A percentile compares a stretch with the other conserved stretches of the same genome.
phyloP scores from a whole-genome alignment of 2,113 vertebrate species.

The Oceanodroma tethys region DNA sequence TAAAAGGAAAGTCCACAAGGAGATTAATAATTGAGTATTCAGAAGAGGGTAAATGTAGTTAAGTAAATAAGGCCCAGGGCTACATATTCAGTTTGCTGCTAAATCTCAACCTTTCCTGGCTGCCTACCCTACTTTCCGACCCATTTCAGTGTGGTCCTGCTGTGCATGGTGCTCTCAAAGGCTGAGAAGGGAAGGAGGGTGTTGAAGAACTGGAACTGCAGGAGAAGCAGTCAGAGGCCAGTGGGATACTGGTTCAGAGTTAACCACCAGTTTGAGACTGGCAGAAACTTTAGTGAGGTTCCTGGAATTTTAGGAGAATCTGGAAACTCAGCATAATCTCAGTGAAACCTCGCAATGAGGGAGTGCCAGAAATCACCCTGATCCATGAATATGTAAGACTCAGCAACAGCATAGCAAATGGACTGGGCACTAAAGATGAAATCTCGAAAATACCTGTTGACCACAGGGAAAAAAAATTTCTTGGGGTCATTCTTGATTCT shows the following conservation, averaged over 20 bases:
- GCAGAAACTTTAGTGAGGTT: neutral
- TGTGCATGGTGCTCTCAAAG: neutral
- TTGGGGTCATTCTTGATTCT: neutral
- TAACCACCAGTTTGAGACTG: neutral
- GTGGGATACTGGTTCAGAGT: neutral
- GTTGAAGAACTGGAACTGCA: neutral
- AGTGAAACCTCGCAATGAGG: neutral
- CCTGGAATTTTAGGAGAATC: neutral
- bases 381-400: neutral
- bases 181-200: neutral
- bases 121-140: neutral
- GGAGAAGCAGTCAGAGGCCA: neutral
- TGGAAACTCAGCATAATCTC: neutral
- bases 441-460: neutral
- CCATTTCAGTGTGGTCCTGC: neutral
- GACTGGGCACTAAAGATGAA: neutral
- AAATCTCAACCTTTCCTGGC: slow-evolving; percentile 20
- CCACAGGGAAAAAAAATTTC: neutral
- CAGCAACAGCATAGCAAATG: neutral
- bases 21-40: slow-evolving; percentile 57
- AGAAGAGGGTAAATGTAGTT: slow-evolving; percentile 38
- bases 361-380: neutral
- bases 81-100: neutral
- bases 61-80: slow-evolving; percentile 46
- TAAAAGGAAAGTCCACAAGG: slow-evolving; percentile 29